phyloP scores from a whole-genome alignment of 2,113 vertebrate genomes.

The Equus quagga region DNA sequence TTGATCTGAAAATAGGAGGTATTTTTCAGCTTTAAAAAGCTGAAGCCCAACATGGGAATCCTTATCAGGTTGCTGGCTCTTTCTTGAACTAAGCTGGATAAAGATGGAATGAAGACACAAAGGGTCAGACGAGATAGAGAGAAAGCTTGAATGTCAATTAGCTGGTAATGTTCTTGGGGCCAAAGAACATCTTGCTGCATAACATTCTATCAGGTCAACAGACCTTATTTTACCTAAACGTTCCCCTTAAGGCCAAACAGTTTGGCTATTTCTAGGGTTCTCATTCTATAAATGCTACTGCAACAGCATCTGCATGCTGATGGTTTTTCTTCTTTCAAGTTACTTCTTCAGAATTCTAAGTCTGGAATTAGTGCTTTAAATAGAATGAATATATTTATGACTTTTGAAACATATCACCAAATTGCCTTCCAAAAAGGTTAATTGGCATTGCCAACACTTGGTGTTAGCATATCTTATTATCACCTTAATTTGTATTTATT shows the following conservation, averaged over 20 bases:
- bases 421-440: slow-evolving; percentile 68
- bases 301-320: neutral
- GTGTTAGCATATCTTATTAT: slow-evolving; percentile 67
- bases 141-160: neutral
- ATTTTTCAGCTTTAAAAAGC: neutral
- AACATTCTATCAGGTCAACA: neutral
- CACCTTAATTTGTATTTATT: slow-evolving; percentile 74
- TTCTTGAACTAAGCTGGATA: neutral
- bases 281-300: neutral
- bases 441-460: slow-evolving; percentile 58
- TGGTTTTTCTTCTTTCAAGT: slow-evolving; percentile 35
- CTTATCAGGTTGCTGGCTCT: neutral
- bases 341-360: slow-evolving; percentile 39
- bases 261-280: neutral
- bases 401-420: slow-evolving; percentile 62
- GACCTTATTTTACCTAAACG: neutral
- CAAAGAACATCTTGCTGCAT: neutral
- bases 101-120: neutral
- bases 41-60: neutral
- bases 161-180: neutral
- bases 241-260: neutral
- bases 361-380: slow-evolving; percentile 47
- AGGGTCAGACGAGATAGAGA: neutral
- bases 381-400: slow-evolving; percentile 68
- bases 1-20: neutral